Conservation (phyloP, 2,888 invertebrate species). For the Bunonema sp. region DNA sequence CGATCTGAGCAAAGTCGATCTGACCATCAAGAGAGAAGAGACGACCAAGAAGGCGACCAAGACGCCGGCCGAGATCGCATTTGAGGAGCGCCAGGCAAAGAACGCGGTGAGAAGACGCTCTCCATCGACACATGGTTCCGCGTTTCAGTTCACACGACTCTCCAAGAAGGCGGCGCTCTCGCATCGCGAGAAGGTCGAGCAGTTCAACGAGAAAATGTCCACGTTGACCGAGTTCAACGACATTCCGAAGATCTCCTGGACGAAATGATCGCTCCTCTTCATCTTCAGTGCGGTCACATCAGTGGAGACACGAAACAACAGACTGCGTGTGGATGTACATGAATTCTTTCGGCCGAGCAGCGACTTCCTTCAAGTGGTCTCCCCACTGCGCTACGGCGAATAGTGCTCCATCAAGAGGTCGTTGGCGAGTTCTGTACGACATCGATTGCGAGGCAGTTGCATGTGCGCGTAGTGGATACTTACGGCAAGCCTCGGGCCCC, state of each 20-base stretch:
- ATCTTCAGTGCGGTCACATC: too few species aligned
- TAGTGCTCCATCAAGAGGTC: too few species aligned
- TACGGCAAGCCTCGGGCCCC: too few species aligned
- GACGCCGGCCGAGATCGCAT: constrained; percentile 38
- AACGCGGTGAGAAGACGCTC: constrained; percentile 17
- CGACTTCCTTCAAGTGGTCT: too few species aligned
- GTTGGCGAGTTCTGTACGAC: too few species aligned
- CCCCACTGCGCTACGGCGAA: too few species aligned
- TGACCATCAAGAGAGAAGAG: constrained; percentile 23
- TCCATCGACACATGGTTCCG: neutral
- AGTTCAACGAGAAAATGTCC: constrained; percentile 42
- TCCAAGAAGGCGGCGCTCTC: constrained; percentile 30
- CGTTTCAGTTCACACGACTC: constrained; percentile 11
- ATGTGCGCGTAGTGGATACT: too few species aligned
- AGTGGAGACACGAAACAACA: too few species aligned
- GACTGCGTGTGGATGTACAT: too few species aligned
- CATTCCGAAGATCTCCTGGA: constrained; percentile 45
- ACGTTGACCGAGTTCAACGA: constrained; percentile 44
- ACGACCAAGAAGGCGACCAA: constrained; percentile 9
- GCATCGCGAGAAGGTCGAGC: constrained; percentile 37
- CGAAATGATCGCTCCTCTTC: constrained; percentile 40
- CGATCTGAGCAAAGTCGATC: constrained; percentile 15
- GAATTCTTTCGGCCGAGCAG: too few species aligned
- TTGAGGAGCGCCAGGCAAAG: constrained; percentile 28
- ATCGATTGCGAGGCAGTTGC: too few species aligned